phyloP scores from a whole-genome alignment of 1,140 invertebrate species.

The Nephila pilipes region DNA sequence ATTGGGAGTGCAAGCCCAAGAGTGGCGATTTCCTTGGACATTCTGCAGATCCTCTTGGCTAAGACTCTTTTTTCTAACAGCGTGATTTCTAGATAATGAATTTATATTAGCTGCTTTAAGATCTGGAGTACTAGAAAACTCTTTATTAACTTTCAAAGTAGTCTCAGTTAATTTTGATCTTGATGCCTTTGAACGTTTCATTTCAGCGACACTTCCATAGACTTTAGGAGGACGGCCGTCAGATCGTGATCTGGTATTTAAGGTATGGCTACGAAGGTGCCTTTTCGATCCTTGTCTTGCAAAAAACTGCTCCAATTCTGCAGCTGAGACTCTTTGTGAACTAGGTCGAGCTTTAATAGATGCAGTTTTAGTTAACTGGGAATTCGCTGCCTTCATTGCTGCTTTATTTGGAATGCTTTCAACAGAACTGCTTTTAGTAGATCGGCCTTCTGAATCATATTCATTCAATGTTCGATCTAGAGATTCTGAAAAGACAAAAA shows the following conservation, averaged over 20 bases:
- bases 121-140: conserved; percentile 94
- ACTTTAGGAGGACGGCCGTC: conserved; percentile 86
- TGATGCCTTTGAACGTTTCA: conserved; percentile 88
- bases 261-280: conserved; percentile 71
- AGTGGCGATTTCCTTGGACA: conserved; percentile 79
- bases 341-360: conserved; percentile 92
- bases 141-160: conserved; percentile 84
- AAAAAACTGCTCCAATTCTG: conserved; percentile 94
- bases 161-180: conserved; percentile 72
- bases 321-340: conserved; percentile 92
- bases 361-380: conserved; percentile 85
- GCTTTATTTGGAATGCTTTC: conserved; percentile 77
- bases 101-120: conserved; percentile 81
- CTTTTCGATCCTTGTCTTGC: conserved; percentile 85
- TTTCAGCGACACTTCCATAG: conserved; percentile 96
- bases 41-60: conserved; percentile 81
- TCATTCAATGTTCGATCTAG: conserved; percentile 72
- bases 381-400: conserved; percentile 55
- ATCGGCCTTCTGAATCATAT: conserved; percentile 77
- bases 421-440: conserved; percentile 78
- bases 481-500: conserved; percentile 69
- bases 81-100: conserved; percentile 23
- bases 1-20: conserved; percentile 80
- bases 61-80: conserved; percentile 78
- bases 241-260: conserved; percentile 40